Evolutionary conservation across 1,140 invertebrate species (phyloP).

Genomic region (Caenorhabditis latens): DNA sequence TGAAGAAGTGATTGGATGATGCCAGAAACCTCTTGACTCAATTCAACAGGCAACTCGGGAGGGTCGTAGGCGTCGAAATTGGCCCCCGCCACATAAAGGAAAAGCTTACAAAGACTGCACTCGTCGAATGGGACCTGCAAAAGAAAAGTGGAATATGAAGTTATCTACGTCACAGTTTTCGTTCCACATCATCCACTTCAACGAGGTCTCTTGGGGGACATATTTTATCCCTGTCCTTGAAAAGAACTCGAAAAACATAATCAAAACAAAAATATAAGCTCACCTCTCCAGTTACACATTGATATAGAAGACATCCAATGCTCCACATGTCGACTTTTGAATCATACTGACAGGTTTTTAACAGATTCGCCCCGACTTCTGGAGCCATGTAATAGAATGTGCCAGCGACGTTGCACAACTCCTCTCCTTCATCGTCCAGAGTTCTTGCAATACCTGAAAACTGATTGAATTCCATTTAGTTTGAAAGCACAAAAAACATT

Average conservation of each 20-base stretch:
- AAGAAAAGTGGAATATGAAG: conserved; percentile 50
- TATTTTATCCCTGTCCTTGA: conserved; percentile 23
- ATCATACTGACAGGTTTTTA: conserved; percentile 71
- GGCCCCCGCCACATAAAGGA: conserved; percentile 71
- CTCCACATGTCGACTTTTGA: conserved; percentile 75
- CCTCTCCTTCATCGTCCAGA: conserved; percentile 65
- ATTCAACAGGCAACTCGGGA: conserved; percentile 70
- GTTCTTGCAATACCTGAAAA: conserved; percentile 63
- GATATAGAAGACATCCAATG: conserved; percentile 74
- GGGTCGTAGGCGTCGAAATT: conserved; percentile 76
- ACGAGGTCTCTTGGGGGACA: background rate
- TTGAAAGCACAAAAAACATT: background rate
- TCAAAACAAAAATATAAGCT: background rate
- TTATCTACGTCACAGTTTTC: conserved; percentile 6
- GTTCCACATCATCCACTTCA: conserved; percentile 18
- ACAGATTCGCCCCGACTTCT: conserved; percentile 74
- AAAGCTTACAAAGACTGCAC: conserved; percentile 72
- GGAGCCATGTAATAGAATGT: conserved; percentile 76
- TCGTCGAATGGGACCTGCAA: conserved; percentile 76
- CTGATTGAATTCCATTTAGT: background rate
- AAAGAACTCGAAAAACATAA: background rate
- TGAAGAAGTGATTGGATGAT: conserved; percentile 70
- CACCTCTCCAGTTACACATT: conserved; percentile 73
- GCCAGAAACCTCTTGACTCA: conserved; percentile 60
- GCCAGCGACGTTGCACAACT: conserved; percentile 75